A percentile compares a stretch with the other conserved stretches of the same genome.
Evolutionary conservation across 1,140 invertebrate genomes (phyloP).

Genomic region (Ceratosolen solmsi): DNA sequence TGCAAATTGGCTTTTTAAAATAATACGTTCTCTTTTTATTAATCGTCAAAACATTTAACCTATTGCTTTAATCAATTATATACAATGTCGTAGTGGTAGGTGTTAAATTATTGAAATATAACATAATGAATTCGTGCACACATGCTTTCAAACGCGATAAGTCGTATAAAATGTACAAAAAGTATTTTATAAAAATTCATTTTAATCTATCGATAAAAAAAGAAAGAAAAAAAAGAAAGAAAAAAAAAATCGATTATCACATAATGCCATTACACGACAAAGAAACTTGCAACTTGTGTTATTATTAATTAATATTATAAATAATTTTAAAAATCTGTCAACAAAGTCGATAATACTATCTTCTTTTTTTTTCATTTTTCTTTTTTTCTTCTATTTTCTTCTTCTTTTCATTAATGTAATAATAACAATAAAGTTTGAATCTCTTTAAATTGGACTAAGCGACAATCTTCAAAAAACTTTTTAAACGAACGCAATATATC

Average conservation of each 20-base stretch:
- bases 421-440: constrained; percentile 41
- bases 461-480: background rate
- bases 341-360: constrained; percentile 13
- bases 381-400: no score
- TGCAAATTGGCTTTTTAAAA: no score
- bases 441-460: constrained; percentile 2
- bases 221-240: background rate
- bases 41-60: background rate
- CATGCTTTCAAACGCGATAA: background rate
- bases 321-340: constrained; percentile 30
- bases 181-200: constrained; percentile 36
- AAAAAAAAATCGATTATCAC: background rate
- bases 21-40: background rate
- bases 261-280: background rate
- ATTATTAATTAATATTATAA: background rate
- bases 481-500: constrained; percentile 4
- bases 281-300: constrained; percentile 6
- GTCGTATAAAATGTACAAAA: constrained; percentile 37
- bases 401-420: constrained; percentile 34
- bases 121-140: background rate
- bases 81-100: background rate
- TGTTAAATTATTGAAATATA: background rate
- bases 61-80: background rate
- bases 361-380: no score
- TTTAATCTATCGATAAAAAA: constrained; percentile 13